These are phyloP conservation scores for Bombycilla garrulus DNA, from an alignment of 2,113 vertebrate genomes.

Conservation along the genomic window DNA sequence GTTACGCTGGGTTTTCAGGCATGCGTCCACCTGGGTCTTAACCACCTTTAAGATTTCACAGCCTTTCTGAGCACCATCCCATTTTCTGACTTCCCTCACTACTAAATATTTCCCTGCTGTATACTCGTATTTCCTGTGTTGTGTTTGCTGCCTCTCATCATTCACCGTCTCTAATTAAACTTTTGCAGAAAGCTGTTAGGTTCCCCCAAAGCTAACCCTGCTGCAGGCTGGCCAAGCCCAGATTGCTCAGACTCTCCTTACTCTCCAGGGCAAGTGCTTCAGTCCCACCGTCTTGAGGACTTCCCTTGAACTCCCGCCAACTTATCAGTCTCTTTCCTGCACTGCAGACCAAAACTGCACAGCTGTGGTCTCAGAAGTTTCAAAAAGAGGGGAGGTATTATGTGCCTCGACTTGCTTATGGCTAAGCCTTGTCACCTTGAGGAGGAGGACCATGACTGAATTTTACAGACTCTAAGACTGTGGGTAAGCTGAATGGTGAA, in stretches of 20 bases:
- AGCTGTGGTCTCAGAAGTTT: background rate
- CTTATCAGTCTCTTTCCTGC: background rate
- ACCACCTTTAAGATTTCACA: background rate
- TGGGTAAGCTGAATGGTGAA: background rate
- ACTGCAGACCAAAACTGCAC: background rate
- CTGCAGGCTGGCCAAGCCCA: background rate
- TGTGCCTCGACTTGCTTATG: background rate
- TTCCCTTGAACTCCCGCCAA: background rate
- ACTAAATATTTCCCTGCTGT: background rate
- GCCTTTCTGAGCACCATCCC: background rate
- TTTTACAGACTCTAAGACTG: background rate
- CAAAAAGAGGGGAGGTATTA: background rate
- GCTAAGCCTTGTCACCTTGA: background rate
- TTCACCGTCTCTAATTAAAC: background rate
- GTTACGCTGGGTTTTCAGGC: background rate
- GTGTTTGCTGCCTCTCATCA: background rate
- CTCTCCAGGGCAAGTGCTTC: fast-evolving
- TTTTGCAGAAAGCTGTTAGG: background rate
- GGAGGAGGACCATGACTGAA: background rate
- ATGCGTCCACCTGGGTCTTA: background rate
- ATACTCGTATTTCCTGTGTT: fast-evolving
- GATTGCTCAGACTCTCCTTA: background rate
- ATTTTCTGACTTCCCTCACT: background rate
- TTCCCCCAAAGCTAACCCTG: background rate
- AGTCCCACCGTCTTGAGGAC: background rate